These are phyloP conservation scores for Zhengitettix transpicula DNA, from an alignment of 2,888 invertebrate species.

Conservation along the genomic window DNA sequence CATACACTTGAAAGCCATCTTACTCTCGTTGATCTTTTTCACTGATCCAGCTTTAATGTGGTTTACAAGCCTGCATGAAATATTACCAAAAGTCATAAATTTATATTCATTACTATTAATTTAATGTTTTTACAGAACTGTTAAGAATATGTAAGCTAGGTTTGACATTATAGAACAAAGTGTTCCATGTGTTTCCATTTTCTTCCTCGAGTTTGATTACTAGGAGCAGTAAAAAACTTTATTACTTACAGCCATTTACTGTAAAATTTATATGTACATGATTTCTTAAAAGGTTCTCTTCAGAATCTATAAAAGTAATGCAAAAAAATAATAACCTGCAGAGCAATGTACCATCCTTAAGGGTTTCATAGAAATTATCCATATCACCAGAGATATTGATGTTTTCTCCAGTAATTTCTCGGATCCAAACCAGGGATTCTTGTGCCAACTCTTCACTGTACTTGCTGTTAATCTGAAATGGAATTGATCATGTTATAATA, in stretches of 20 bases:
- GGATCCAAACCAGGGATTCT: constrained; percentile 88
- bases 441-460: constrained; percentile 89
- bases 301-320: no score
- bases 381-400: constrained; percentile 76
- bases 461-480: constrained; percentile 86
- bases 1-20: constrained; percentile 96
- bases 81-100: no score
- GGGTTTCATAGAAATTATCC: constrained; percentile 81
- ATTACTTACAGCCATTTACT: no score
- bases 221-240: no score
- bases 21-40: constrained; percentile 80
- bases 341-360: constrained; percentile 78
- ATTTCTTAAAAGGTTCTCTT: no score
- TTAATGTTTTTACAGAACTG: neutral
- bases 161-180: no score
- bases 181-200: no score
- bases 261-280: no score
- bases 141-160: no score
- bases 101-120: neutral
- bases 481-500: constrained; percentile 13
- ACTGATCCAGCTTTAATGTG: constrained; percentile 68
- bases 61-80: constrained; percentile 62
- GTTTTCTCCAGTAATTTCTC: constrained; percentile 66
- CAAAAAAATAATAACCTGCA: constrained; percentile 49
- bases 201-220: no score